Evolutionary conservation across 1,140 invertebrate species (phyloP).

Genomic region (Helicoverpa zea): DNA sequence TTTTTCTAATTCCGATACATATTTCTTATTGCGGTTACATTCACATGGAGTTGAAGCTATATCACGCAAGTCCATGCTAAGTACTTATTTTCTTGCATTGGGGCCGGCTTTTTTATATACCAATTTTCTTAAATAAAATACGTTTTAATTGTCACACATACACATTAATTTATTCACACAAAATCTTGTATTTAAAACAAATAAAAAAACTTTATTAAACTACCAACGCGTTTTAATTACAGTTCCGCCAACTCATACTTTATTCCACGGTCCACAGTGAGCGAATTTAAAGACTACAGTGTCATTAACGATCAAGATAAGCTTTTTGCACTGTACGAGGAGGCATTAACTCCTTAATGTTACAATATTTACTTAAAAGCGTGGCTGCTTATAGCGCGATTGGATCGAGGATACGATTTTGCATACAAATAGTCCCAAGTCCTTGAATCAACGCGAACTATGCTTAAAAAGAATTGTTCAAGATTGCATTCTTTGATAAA

Average conservation of each 20-base stretch:
- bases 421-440: slow-evolving; percentile 41
- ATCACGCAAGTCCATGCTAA: no score
- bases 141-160: no score
- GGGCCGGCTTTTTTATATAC: no score
- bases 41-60: no score
- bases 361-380: slow-evolving; percentile 31
- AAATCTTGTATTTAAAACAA: no score
- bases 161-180: no score
- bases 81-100: no score
- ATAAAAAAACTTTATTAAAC: no score
- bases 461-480: not conserved
- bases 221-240: not conserved
- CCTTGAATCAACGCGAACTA: slow-evolving; percentile 24
- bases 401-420: slow-evolving; percentile 30
- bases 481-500: slow-evolving; percentile 25
- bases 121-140: no score
- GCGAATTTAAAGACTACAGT: slow-evolving; percentile 13
- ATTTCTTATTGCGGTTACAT: no score
- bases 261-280: not conserved
- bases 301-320: slow-evolving; percentile 37
- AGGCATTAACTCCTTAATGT: slow-evolving; percentile 33
- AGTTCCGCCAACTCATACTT: not conserved
- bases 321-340: slow-evolving; percentile 19
- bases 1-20: no score
- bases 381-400: slow-evolving; percentile 23